Evolutionary conservation across 2,888 invertebrate genomes (phyloP).

Genomic region (Sturmia bella): DNA sequence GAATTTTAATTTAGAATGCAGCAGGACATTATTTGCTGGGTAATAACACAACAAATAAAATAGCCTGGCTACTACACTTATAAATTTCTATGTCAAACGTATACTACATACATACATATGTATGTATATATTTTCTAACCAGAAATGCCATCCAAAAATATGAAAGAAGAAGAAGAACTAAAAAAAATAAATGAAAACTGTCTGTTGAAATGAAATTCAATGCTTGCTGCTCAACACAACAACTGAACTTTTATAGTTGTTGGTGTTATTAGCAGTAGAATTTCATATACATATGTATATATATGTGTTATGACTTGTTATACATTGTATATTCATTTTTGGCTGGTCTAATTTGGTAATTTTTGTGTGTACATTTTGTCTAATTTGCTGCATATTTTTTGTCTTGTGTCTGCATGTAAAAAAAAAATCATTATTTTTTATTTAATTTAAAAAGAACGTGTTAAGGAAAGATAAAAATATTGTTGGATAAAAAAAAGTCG

Average conservation of each 20-base stretch:
- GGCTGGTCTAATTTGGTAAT: constrained; percentile 36
- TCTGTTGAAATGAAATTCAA: constrained; percentile 54
- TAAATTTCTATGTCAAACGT: constrained; percentile 47
- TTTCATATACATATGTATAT: too few relatives aligned
- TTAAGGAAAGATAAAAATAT: too few relatives aligned
- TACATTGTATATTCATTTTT: constrained; percentile 29
- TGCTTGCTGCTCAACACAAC: constrained; percentile 34
- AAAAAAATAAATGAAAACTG: constrained; percentile 33
- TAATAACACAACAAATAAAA: background rate
- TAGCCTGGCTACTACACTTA: constrained; percentile 1
- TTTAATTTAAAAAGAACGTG: background rate
- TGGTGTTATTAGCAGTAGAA: constrained; percentile 46
- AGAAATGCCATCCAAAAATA: constrained; percentile 35
- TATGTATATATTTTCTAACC: too few relatives aligned
- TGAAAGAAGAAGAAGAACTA: background rate
- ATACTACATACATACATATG: too few relatives aligned
- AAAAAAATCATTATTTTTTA: background rate
- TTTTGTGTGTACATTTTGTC: constrained; percentile 9
- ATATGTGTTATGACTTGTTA: constrained; percentile 46
- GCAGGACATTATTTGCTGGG: constrained; percentile 31
- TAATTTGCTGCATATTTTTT: background rate
- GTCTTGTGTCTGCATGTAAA: background rate
- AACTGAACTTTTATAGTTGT: background rate
- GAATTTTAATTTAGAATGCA: background rate
- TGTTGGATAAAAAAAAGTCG: too few relatives aligned